phyloP scores from a whole-genome alignment of 2,113 vertebrate species.

The Boulengerochromis microlepis region DNA sequence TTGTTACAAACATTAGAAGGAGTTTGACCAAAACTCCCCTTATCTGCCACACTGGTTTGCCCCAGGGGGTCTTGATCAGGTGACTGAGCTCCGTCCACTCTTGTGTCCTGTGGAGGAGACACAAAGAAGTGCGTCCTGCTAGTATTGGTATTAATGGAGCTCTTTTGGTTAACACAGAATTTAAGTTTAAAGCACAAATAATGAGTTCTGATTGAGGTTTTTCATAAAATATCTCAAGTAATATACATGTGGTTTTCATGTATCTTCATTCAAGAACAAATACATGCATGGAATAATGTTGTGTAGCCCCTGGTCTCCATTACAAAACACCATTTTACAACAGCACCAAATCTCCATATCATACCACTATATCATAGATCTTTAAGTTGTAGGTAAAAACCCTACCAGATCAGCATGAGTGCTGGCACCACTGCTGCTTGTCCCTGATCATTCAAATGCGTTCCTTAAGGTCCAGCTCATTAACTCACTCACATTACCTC shows the following conservation, averaged over 20 bases:
- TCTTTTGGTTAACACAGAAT: background rate
- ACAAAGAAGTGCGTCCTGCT: background rate
- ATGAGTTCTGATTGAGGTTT: background rate
- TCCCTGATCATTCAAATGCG: background rate
- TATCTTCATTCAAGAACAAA: background rate
- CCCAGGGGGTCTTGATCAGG: background rate
- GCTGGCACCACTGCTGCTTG: background rate
- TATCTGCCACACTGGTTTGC: background rate
- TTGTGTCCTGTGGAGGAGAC: background rate
- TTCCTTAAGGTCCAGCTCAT: background rate
- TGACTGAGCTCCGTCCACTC: background rate
- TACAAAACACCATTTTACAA: background rate
- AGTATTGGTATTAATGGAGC: background rate
- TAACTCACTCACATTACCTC: background rate
- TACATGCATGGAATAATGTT: background rate
- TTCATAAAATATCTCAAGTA: background rate
- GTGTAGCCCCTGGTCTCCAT: background rate
- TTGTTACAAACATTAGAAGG: background rate
- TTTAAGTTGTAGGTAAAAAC: background rate
- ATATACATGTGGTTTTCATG: background rate
- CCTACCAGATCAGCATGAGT: background rate
- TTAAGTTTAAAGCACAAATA: background rate
- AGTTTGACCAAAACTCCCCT: background rate
- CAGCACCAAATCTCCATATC: background rate
- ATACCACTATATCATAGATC: background rate